A percentile compares a stretch with the other conserved stretches of the same genome.
Evolutionary conservation across 2,888 invertebrate genomes (phyloP).

Genomic region (Callyntrura sp.): DNA sequence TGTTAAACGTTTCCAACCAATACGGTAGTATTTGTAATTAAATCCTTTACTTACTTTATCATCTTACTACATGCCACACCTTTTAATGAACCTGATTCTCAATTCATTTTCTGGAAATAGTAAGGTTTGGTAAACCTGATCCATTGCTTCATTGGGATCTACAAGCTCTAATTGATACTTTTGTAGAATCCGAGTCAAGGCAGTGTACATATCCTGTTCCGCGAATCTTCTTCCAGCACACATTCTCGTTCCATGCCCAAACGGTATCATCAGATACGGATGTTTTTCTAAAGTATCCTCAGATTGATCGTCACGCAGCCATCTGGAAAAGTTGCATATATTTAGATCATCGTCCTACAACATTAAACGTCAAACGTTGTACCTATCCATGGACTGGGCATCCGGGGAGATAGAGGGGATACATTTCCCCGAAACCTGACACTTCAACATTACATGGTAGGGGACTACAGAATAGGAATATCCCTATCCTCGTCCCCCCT

Average conservation of each 20-base stretch:
- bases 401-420: too few relatives aligned
- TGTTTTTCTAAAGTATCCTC: slow-evolving; percentile 84
- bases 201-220: slow-evolving; percentile 87
- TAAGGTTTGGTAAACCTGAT: slow-evolving; percentile 86
- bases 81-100: slow-evolving; percentile 84
- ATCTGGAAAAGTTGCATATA: slow-evolving; percentile 81
- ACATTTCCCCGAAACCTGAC: too few relatives aligned
- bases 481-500: too few relatives aligned
- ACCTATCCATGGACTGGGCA: too few relatives aligned
- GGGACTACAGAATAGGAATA: too few relatives aligned
- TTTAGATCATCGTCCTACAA: background rate
- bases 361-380: too few relatives aligned
- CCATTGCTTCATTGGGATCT: slow-evolving; percentile 84
- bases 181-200: slow-evolving; percentile 85
- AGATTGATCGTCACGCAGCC: slow-evolving; percentile 85
- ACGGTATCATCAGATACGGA: slow-evolving; percentile 87
- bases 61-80: slow-evolving; percentile 25
- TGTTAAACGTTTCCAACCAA: slow-evolving; percentile 2
- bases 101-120: slow-evolving; percentile 86
- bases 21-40: background rate
- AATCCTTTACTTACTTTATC: too few relatives aligned
- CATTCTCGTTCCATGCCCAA: slow-evolving; percentile 87
- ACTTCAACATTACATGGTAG: too few relatives aligned
- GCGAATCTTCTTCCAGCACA: slow-evolving; percentile 87
- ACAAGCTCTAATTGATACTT: slow-evolving; percentile 86